Percentiles rank a stretch among this genome's conserved stretches.
phyloP scores from a whole-genome alignment of 2,888 invertebrate genomes.

The Piscicola geometra region DNA sequence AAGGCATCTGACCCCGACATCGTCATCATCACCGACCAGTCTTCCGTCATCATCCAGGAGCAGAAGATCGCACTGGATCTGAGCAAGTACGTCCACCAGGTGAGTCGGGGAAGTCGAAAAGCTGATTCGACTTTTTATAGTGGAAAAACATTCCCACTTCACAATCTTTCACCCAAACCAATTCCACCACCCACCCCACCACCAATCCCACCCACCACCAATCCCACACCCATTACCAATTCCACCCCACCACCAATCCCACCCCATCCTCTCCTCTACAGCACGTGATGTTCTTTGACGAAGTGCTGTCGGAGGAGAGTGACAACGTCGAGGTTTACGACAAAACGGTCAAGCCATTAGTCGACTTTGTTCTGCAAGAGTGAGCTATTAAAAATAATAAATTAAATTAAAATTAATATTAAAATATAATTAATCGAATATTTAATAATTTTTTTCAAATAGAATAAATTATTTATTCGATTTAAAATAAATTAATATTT shows the following conservation, averaged over 20 bases:
- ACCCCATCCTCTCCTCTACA: conserved; percentile 43
- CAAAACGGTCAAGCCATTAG: conserved; percentile 50
- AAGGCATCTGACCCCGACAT: conserved; percentile 50
- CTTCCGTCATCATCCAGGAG: conserved; percentile 50
- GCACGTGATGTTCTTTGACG: conserved; percentile 55
- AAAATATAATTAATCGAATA: background rate
- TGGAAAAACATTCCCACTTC: background rate
- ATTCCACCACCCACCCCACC: no score
- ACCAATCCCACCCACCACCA: no score
- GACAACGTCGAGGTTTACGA: conserved; percentile 53
- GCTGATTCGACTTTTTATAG: no score
- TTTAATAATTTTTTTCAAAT: background rate
- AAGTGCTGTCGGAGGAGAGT: conserved; percentile 52
- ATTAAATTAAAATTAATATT: conserved; percentile 15
- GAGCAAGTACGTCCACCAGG: conserved; percentile 52
- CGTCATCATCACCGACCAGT: conserved; percentile 42
- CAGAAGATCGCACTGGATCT: conserved; percentile 53
- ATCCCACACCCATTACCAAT: no score
- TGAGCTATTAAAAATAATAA: conserved; percentile 40
- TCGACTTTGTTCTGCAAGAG: conserved; percentile 52
- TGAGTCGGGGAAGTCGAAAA: no score
- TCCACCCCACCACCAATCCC: no score
- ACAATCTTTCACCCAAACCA: background rate
- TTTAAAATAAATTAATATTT: conserved; percentile 17
- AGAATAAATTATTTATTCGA: background rate